Evolutionary conservation across 2,113 vertebrate genomes (phyloP).

Genomic region (Amazona guildingii): DNA sequence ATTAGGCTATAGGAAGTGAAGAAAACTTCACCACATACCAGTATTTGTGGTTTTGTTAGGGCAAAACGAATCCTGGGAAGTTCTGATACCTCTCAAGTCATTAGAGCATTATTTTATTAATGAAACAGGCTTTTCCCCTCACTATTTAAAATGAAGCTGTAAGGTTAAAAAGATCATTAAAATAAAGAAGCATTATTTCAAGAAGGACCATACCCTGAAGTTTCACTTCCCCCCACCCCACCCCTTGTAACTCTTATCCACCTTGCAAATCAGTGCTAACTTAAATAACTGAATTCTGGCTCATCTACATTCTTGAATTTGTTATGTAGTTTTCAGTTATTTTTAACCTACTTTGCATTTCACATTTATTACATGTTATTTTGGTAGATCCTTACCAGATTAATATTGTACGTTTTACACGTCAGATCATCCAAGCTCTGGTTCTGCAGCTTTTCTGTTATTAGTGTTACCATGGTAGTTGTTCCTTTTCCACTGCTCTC

Average conservation of each 20-base stretch:
- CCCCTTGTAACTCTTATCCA: background rate
- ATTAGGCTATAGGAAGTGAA: background rate
- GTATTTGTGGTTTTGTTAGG: background rate
- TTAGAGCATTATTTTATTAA: background rate
- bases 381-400: slow-evolving; percentile 68
- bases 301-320: background rate
- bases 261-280: background rate
- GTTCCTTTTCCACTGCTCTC: slow-evolving; percentile 53
- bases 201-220: background rate
- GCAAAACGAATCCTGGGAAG: background rate
- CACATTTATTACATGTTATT: background rate
- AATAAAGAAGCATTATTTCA: background rate
- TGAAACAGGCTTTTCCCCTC: background rate
- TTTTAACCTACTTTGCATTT: background rate
- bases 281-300: background rate
- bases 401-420: slow-evolving; percentile 66
- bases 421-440: slow-evolving; percentile 78
- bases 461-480: slow-evolving; percentile 79
- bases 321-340: background rate
- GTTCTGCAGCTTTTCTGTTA: slow-evolving; percentile 82
- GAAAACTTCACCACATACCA: background rate
- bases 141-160: background rate
- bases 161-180: background rate
- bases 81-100: background rate
- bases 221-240: background rate